A percentile compares a stretch with the other conserved stretches of the same genome.
Evolutionary conservation across 2,888 invertebrate species (phyloP).

Genomic region (Drosophila melanosoma): DNA sequence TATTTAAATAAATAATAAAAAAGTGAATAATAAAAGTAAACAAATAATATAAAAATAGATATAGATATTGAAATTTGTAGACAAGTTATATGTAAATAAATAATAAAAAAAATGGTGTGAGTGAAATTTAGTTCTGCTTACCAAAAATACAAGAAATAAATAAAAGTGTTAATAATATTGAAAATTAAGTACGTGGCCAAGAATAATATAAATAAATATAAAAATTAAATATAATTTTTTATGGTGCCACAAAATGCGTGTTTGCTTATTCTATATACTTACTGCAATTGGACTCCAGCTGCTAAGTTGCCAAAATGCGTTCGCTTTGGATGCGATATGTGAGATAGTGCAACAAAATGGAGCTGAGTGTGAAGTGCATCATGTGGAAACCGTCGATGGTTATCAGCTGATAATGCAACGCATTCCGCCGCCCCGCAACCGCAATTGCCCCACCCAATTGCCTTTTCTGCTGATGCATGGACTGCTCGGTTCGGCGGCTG

Average conservation of each 20-base stretch:
- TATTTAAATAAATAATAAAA: neutral
- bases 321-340: conserved; percentile 69
- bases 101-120: neutral
- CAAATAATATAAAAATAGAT: neutral
- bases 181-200: neutral
- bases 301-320: neutral
- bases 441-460: conserved; percentile 30
- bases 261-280: conserved; percentile 7
- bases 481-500: conserved; percentile 81
- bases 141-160: neutral
- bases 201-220: neutral
- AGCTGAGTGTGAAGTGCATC: conserved; percentile 77
- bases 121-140: neutral
- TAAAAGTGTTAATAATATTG: neutral
- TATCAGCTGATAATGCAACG: conserved; percentile 81
- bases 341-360: conserved; percentile 68
- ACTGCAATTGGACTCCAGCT: neutral
- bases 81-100: neutral
- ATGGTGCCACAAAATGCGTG: conserved; percentile 12
- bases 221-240: fast-evolving
- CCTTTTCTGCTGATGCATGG: conserved; percentile 83
- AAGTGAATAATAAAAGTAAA: neutral
- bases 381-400: conserved; percentile 78
- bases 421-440: conserved; percentile 68
- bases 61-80: neutral